phyloP scores from a whole-genome alignment of 1,140 invertebrate genomes.

The Proales similis region DNA sequence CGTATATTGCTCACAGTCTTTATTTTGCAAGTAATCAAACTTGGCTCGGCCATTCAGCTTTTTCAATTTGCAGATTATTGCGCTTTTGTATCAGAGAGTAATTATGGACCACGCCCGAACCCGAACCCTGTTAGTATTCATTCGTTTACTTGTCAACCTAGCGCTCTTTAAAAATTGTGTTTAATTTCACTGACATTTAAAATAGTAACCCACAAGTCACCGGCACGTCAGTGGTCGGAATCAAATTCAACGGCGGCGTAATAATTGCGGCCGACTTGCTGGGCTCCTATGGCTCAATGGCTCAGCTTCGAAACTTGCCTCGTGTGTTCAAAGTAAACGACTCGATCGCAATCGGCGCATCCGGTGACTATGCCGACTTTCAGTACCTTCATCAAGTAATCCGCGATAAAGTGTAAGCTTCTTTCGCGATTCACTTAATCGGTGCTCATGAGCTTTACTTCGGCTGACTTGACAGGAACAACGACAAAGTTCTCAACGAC shows the following conservation, averaged over 20 bases:
- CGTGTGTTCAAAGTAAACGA: constrained; percentile 80
- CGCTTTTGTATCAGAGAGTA: neutral
- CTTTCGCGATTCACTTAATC: constrained; percentile 57
- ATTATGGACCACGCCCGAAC: constrained; percentile 17
- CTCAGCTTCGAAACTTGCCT: constrained; percentile 72
- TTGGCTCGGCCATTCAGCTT: neutral
- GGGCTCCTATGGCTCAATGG: constrained; percentile 82
- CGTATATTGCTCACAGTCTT: no score
- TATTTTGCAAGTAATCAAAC: constrained; percentile 21
- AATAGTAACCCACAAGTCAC: constrained; percentile 72
- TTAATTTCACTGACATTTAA: neutral
- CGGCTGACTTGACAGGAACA: constrained; percentile 61
- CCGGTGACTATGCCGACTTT: constrained; percentile 90
- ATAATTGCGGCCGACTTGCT: constrained; percentile 81
- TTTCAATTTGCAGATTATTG: neutral
- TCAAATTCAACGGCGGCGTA: constrained; percentile 78
- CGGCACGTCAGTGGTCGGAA: constrained; percentile 77
- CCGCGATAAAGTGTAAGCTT: constrained; percentile 86
- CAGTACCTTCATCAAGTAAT: constrained; percentile 79
- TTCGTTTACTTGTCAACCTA: neutral
- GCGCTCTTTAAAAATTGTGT: neutral
- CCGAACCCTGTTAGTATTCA: constrained; percentile 1
- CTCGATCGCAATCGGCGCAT: constrained; percentile 73
- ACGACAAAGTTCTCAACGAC: constrained; percentile 82
- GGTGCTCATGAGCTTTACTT: constrained; percentile 18